Evolutionary conservation across 2,888 invertebrate genomes (phyloP).

Genomic region (Diachrysia chrysitis): DNA sequence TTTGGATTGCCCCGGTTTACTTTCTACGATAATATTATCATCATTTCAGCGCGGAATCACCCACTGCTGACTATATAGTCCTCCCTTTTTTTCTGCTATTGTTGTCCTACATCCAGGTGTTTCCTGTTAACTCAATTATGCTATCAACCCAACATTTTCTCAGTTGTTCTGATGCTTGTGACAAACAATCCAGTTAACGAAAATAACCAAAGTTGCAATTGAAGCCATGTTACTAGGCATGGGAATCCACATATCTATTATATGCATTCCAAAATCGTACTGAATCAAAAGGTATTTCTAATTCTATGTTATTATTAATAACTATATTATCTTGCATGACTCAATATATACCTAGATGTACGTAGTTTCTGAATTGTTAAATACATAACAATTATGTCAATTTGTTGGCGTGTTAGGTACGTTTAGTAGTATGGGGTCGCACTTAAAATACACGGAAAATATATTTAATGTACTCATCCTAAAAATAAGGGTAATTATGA

Average conservation of each 20-base stretch:
- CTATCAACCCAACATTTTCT: too few relatives aligned
- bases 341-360: slow-evolving; percentile 25
- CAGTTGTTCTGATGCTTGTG: too few relatives aligned
- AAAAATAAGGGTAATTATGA: neutral
- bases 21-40: too few relatives aligned
- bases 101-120: too few relatives aligned
- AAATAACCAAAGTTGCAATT: neutral
- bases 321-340: slow-evolving; percentile 45
- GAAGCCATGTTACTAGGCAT: slow-evolving; percentile 11
- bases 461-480: neutral
- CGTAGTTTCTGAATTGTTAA: slow-evolving; percentile 30
- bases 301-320: slow-evolving; percentile 26
- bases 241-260: slow-evolving; percentile 29
- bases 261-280: slow-evolving; percentile 72
- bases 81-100: too few relatives aligned
- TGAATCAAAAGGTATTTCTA: slow-evolving; percentile 50
- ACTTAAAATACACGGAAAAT: slow-evolving; percentile 13
- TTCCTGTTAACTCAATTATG: too few relatives aligned
- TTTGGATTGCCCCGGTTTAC: neutral
- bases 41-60: too few relatives aligned
- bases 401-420: slow-evolving; percentile 56
- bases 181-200: neutral
- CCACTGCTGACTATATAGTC: too few relatives aligned
- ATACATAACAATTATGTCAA: slow-evolving; percentile 68
- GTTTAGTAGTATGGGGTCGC: slow-evolving; percentile 32